These are phyloP conservation scores for Aurelia sp. DNA, from an alignment of 30 jellyfish, hydroid and myxozoan genomes.

Conservation along the genomic window DNA sequence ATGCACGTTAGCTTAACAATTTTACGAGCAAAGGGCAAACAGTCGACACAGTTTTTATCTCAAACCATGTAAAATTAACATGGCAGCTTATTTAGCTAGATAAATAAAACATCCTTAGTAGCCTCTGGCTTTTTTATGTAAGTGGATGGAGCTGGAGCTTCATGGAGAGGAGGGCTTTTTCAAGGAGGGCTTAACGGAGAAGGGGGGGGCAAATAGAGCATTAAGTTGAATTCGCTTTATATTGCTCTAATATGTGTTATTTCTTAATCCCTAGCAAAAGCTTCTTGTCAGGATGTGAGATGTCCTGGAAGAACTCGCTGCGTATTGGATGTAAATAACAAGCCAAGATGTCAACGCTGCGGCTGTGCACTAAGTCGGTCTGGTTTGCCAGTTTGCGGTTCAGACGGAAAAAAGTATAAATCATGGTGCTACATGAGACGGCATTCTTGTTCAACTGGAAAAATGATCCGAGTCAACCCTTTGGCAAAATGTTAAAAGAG, in stretches of 20 bases:
- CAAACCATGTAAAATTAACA: too few relatives aligned
- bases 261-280: conserved; percentile 1
- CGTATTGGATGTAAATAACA: conserved; percentile 31
- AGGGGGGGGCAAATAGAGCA: too few relatives aligned
- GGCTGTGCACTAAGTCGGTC: conserved; percentile 31
- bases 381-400: conserved; percentile 71
- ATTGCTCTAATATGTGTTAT: neutral
- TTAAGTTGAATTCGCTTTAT: neutral
- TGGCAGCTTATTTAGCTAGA: too few relatives aligned
- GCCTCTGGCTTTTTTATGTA: too few relatives aligned
- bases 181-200: too few relatives aligned
- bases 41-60: too few relatives aligned
- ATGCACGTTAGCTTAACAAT: too few relatives aligned
- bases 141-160: too few relatives aligned
- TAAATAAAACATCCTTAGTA: too few relatives aligned
- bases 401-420: conserved; percentile 64
- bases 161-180: too few relatives aligned
- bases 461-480: conserved; percentile 37
- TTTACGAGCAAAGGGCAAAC: too few relatives aligned
- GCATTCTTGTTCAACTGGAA: conserved; percentile 34
- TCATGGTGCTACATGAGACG: conserved; percentile 75
- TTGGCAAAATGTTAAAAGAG: conserved; percentile 10
- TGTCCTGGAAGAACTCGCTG: conserved; percentile 56
- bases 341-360: conserved; percentile 70
- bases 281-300: conserved; percentile 45